A percentile compares a stretch with the other conserved stretches of the same genome.
phyloP scores from a whole-genome alignment of 2,888 invertebrate genomes.

The Xanthia togata region DNA sequence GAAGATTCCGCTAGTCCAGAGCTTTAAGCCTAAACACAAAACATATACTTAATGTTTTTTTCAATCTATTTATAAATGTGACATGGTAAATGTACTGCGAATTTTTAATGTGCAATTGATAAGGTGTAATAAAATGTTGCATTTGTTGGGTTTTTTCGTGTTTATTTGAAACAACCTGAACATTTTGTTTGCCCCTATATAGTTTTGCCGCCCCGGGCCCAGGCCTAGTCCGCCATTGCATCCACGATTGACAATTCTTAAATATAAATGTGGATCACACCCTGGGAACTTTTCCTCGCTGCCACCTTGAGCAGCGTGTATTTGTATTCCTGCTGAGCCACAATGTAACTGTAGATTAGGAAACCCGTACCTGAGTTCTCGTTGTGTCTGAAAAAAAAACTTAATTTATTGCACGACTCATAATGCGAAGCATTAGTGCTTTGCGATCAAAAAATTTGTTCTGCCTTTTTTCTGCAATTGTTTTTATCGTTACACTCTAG shows the following conservation, averaged over 20 bases:
- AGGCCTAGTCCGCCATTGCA: background rate
- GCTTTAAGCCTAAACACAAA: background rate
- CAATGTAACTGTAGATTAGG: background rate
- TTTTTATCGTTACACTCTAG: too few species aligned
- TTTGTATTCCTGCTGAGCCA: background rate
- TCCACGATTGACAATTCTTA: background rate
- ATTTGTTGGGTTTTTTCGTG: slow-evolving; percentile 69
- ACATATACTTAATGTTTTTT: background rate
- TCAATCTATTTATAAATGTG: slow-evolving; percentile 16
- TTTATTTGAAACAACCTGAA: slow-evolving; percentile 13
- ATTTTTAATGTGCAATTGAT: slow-evolving; percentile 44
- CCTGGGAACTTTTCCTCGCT: background rate
- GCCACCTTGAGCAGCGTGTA: background rate
- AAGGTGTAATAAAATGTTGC: slow-evolving; percentile 68
- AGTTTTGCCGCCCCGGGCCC: background rate
- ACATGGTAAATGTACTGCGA: slow-evolving; percentile 29
- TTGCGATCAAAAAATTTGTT: too few species aligned
- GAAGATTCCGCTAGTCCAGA: background rate
- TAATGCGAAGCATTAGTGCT: too few species aligned
- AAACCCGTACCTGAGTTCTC: background rate
- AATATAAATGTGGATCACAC: background rate
- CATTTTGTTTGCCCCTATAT: background rate
- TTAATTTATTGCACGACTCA: background rate
- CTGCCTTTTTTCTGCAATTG: too few species aligned
- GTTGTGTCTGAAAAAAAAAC: background rate